Base-by-base conservation (phyloP, 1,140 invertebrate species). In the Cecropterus lyciades region DNA sequence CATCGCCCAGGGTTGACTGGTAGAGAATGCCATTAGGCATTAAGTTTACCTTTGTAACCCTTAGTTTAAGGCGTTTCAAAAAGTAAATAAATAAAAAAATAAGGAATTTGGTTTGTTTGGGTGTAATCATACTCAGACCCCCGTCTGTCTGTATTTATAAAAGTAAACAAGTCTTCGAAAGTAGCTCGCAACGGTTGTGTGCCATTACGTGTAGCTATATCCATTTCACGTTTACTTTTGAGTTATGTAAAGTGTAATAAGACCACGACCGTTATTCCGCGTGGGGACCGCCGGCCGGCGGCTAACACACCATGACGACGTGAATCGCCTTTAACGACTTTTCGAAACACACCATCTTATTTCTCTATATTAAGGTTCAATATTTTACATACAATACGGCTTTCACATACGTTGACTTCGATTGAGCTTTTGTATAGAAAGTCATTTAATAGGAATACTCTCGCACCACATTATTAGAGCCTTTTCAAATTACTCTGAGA, bases 191-290 rank as follows among this genome's bases (percentile, higher is more conserved):
- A 55, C 33, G 14, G 52, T 55, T 55, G 16, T 15, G 20, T 66
- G 14, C 43, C 10, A 48, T 48, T 56, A 49, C 40, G 42, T 52
- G 15, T 24, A 57, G 14, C 43, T 48, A 42, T 33, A 51, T 59
- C 43, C 16, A 37, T 68, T 70, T 67, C 56, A 67, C 70, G 70
- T 69, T 76, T 69, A 73, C 66, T 71, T 70, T 70, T 73, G 42
- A 60, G 67, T 76, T 71, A 70, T 51, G 66, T 73, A 73, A 70
- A 69, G 53, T 33, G 64, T 70, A 69, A 69, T 69, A 51, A 70
- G 56, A 76, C 30, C n/a, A 63, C 37, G 14, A 60, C 65, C 49
- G 68, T 59, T 72, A 72, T 45, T 65, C 55, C 37, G 20, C 17
- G 43, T 45, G 15, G 55, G 55, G 40, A 57, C 51, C 20, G 40